Conservation (phyloP, 2,797 vertebrate genomes). For the Synanceia verrucosa region DNA sequence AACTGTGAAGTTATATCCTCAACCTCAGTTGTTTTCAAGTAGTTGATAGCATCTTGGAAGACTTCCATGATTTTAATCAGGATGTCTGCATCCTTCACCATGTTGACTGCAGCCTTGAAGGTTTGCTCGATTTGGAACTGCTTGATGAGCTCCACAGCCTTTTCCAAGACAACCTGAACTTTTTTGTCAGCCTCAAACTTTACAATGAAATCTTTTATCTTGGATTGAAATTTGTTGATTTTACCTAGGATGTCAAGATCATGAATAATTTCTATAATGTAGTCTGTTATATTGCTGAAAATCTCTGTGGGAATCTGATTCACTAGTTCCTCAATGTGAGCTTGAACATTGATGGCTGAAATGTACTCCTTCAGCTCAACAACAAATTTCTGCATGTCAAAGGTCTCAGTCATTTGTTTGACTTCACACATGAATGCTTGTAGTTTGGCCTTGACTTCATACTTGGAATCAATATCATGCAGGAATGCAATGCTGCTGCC, state of each 20-base stretch:
- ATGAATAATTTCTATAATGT: constrained; percentile 72
- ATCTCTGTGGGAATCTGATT: constrained; percentile 65
- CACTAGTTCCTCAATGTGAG: constrained; percentile 65
- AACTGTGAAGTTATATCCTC: constrained; percentile 79
- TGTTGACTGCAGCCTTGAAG: constrained; percentile 65
- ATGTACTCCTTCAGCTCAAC: constrained; percentile 73
- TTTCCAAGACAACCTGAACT: constrained; percentile 81
- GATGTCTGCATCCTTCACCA: constrained; percentile 78
- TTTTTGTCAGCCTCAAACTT: constrained; percentile 83
- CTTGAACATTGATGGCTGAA: constrained; percentile 61
- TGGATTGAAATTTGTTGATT: constrained; percentile 72
- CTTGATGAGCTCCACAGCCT: constrained; percentile 78
- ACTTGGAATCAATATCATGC: constrained; percentile 80
- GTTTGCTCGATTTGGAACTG: constrained; percentile 83
- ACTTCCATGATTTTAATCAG: constrained; percentile 70
- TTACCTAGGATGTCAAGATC: constrained; percentile 82
- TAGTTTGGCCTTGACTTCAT: constrained; percentile 77
- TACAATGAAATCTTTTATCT: constrained; percentile 75
- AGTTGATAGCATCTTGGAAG: constrained; percentile 72
- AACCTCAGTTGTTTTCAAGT: constrained; percentile 82
- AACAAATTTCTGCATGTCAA: constrained; percentile 73
- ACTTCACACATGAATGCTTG: constrained; percentile 72
- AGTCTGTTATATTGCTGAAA: constrained; percentile 66
- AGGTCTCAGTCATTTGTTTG: constrained; percentile 74
- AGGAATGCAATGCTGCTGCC: constrained; percentile 81